Evolutionary conservation across 2,113 vertebrate species (phyloP).

Genomic region (Chaetodon trifascialis): DNA sequence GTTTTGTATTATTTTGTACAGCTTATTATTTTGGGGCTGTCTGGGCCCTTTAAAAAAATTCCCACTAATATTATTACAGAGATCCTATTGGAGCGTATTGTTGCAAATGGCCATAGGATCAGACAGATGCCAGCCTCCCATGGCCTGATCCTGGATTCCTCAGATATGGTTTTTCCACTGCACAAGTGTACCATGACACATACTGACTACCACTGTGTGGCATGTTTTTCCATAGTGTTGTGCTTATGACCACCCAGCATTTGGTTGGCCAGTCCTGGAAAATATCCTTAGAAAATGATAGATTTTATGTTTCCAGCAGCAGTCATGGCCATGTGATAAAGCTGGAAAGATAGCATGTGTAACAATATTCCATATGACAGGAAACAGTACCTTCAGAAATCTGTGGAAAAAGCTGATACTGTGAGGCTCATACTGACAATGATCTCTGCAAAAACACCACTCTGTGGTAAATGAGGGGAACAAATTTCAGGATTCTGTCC

Average conservation of each 20-base stretch:
- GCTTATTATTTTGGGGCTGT: constrained; percentile 60
- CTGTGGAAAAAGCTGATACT: background rate
- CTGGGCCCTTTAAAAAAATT: constrained; percentile 62
- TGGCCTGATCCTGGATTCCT: constrained; percentile 57
- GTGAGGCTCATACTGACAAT: background rate
- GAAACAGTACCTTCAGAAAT: background rate
- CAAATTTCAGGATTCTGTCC: background rate
- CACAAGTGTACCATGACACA: constrained; percentile 53
- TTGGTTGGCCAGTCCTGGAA: constrained; percentile 19
- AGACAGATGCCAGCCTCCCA: constrained; percentile 68
- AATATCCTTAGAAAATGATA: constrained; percentile 11
- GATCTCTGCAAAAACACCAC: constrained; percentile 3
- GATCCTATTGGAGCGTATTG: constrained; percentile 69
- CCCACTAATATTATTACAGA: constrained; percentile 76
- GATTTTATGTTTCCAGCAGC: constrained; percentile 22
- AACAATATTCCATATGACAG: background rate
- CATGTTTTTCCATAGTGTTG: constrained; percentile 42
- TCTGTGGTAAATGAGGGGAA: background rate
- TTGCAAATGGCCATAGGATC: constrained; percentile 71
- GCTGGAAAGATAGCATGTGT: background rate
- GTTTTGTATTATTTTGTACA: constrained; percentile 51
- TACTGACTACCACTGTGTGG: constrained; percentile 14
- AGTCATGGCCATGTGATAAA: background rate
- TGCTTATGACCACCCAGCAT: background rate
- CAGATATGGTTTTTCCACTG: constrained; percentile 51